phyloP scores from a whole-genome alignment of 2,888 invertebrate species.

The Hemaris fuciformis region DNA sequence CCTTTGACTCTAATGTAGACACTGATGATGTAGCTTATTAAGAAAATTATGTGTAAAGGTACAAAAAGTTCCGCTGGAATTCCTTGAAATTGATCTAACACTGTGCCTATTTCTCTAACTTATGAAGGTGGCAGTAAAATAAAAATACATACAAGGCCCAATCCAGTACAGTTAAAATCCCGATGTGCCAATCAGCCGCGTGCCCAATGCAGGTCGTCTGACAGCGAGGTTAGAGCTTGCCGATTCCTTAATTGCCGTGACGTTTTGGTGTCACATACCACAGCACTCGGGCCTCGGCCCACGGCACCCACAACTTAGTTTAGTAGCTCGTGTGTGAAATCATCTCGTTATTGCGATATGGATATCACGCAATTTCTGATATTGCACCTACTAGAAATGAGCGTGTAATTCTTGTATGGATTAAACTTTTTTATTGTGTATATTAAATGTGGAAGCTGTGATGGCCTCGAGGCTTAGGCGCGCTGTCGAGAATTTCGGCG shows the following conservation, averaged over 20 bases:
- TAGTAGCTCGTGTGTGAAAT: slow-evolving; percentile 13
- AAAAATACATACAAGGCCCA: background rate
- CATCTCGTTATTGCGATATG: background rate
- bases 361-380: background rate
- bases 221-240: slow-evolving; percentile 79
- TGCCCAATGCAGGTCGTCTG: slow-evolving; percentile 67
- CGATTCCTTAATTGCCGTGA: slow-evolving; percentile 82
- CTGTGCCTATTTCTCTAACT: no score
- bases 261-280: slow-evolving; percentile 80
- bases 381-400: background rate
- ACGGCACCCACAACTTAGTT: background rate
- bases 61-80: no score
- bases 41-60: no score
- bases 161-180: slow-evolving; percentile 30
- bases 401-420: no score
- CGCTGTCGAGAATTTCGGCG: no score
- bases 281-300: slow-evolving; percentile 29
- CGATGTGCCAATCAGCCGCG: slow-evolving; percentile 70
- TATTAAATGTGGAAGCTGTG: no score
- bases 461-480: no score
- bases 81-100: no score
- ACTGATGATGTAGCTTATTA: no score
- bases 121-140: no score
- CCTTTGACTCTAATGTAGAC: no score
- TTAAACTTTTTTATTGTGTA: no score